A percentile compares a stretch with the other conserved stretches of the same genome.
Evolutionary conservation across 2,888 invertebrate genomes (phyloP).

Genomic region (Unio delphinus): DNA sequence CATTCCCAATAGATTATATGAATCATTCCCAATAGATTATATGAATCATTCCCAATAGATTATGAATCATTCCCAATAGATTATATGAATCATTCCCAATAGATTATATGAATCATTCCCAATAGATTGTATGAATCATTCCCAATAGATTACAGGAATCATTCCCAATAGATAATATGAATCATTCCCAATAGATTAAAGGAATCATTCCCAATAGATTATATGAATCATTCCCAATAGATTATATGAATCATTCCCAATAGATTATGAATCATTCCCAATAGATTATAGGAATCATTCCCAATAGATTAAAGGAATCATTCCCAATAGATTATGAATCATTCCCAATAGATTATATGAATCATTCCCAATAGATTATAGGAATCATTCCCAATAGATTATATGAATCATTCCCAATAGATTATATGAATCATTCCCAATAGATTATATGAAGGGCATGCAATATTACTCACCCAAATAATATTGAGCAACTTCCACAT

Average conservation of each 20-base stretch:
- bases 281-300: not conserved
- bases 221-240: not conserved
- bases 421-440: not conserved
- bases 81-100: not conserved
- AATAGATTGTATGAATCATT: not conserved
- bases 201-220: not conserved
- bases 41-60: not conserved
- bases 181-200: not conserved
- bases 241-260: not conserved
- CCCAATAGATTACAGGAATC: not conserved
- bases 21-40: not conserved
- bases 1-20: not conserved
- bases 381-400: no score
- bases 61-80: not conserved
- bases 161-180: not conserved
- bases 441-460: not conserved
- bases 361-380: no score
- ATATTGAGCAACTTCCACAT: slow-evolving; percentile 81
- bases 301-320: not conserved
- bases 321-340: no score
- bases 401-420: no score
- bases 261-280: not conserved
- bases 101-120: not conserved
- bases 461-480: slow-evolving; percentile 77
- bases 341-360: no score